Conservation (phyloP, 2,888 invertebrate species). For the Synanthedon andrenaeformis region DNA sequence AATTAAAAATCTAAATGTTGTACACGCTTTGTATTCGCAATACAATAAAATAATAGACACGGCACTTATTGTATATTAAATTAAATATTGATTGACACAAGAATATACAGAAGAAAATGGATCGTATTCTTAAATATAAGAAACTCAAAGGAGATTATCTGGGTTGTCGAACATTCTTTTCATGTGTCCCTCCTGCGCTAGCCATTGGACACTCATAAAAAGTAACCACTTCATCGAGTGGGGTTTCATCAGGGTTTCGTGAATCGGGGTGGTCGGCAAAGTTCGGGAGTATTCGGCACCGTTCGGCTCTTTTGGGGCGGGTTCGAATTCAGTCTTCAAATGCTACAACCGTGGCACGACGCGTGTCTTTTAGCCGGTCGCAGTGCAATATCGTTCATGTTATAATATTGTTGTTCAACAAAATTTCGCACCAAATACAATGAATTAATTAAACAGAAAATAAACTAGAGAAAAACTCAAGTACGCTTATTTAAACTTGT, state of each 20-base stretch:
- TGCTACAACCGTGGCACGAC: slow-evolving; percentile 24
- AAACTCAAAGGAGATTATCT: not conserved
- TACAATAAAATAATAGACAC: too few species aligned
- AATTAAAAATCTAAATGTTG: too few species aligned
- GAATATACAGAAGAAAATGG: too few species aligned
- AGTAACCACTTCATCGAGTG: slow-evolving; percentile 68
- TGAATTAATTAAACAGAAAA: slow-evolving; percentile 8
- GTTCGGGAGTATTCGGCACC: slow-evolving; percentile 22
- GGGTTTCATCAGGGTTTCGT: slow-evolving; percentile 51
- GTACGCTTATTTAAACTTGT: slow-evolving; percentile 10
- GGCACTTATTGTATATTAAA: too few species aligned
- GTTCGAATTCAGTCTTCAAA: slow-evolving; percentile 50
- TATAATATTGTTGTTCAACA: slow-evolving; percentile 28
- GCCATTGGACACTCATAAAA: slow-evolving; percentile 59
- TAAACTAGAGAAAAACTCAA: slow-evolving; percentile 7
- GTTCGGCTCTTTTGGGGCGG: slow-evolving; percentile 44
- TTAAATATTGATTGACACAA: too few species aligned
- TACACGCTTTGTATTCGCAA: too few species aligned
- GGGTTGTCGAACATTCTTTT: slow-evolving; percentile 50
- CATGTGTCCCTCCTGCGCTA: slow-evolving; percentile 49
- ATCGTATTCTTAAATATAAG: not conserved
- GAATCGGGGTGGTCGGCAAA: slow-evolving; percentile 33
- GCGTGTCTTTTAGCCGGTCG: slow-evolving; percentile 11
- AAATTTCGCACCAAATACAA: slow-evolving; percentile 13
- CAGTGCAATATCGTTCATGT: slow-evolving; percentile 41